phyloP scores from a whole-genome alignment of 2,888 invertebrate genomes.

The Oligia fasciuncula region DNA sequence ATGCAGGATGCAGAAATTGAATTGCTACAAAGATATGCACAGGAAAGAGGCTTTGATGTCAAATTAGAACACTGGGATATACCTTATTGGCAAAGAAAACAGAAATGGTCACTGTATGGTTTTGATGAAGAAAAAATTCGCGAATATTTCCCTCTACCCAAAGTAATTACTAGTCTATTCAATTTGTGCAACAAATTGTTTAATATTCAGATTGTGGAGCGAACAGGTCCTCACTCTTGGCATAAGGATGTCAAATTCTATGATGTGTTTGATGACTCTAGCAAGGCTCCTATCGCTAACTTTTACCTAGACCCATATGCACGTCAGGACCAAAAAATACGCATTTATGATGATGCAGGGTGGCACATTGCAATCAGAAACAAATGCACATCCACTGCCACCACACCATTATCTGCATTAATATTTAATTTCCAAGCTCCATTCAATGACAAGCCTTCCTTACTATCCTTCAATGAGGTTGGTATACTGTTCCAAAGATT shows the following conservation, averaged over 20 bases:
- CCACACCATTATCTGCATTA: slow-evolving; percentile 94
- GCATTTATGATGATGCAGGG: slow-evolving; percentile 91
- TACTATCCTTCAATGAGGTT: slow-evolving; percentile 94
- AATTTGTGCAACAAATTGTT: slow-evolving; percentile 94
- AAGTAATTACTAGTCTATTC: slow-evolving; percentile 95
- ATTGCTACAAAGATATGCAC: slow-evolving; percentile 93
- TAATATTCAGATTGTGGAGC: slow-evolving; percentile 93
- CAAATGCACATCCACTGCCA: slow-evolving; percentile 91
- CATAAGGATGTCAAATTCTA: slow-evolving; percentile 96
- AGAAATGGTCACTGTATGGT: slow-evolving; percentile 91
- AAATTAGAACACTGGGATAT: slow-evolving; percentile 95
- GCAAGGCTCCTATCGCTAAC: slow-evolving; percentile 92
- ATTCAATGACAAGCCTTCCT: slow-evolving; percentile 90
- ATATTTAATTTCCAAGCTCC: slow-evolving; percentile 95
- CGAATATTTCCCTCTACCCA: slow-evolving; percentile 95
- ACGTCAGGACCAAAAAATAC: slow-evolving; percentile 91
- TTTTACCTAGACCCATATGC: slow-evolving; percentile 96
- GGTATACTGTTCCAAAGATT: slow-evolving; percentile 95
- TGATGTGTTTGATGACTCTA: slow-evolving; percentile 93
- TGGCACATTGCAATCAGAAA: slow-evolving; percentile 95
- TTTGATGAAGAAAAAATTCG: slow-evolving; percentile 93
- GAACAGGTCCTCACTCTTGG: slow-evolving; percentile 93
- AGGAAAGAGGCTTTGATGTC: slow-evolving; percentile 92
- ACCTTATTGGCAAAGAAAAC: slow-evolving; percentile 96
- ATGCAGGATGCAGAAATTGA: slow-evolving; percentile 94